Evolutionary conservation across 2,888 invertebrate species (phyloP).

Genomic region (Nephrotoma guestfalica): DNA sequence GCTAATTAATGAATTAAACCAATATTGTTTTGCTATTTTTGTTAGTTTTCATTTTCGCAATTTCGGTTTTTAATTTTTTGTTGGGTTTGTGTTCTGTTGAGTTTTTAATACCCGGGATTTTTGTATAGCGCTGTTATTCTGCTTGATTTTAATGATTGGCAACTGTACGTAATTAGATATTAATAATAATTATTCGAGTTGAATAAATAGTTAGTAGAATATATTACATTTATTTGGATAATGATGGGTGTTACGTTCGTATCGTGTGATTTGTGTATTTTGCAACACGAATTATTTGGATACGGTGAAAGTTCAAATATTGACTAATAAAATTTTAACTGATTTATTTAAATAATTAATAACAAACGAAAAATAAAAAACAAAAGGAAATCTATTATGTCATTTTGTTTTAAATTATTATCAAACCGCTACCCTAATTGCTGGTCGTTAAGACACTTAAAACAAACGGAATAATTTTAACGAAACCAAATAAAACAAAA

Average conservation of each 20-base stretch:
- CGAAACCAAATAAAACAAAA: not conserved
- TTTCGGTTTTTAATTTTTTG: not conserved
- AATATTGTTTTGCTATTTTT: not conserved
- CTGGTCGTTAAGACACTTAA: not conserved
- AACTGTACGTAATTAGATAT: not conserved
- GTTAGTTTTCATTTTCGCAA: not conserved
- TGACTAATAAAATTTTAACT: not conserved
- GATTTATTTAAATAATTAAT: not conserved
- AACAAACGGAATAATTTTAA: not conserved
- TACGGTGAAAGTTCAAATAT: not conserved
- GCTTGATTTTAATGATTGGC: not conserved
- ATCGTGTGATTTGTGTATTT: not conserved
- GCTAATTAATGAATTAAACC: not conserved
- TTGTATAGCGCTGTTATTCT: not conserved
- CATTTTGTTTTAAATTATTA: not conserved
- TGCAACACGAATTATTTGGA: not conserved
- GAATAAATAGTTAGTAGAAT: not conserved
- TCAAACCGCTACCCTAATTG: not conserved
- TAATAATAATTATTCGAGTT: not conserved
- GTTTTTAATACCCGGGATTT: not conserved
- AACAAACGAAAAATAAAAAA: not conserved
- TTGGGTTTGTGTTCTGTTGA: not conserved
- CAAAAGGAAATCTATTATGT: not conserved
- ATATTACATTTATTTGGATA: not conserved
- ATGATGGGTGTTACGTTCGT: not conserved